A percentile compares a stretch with the other conserved stretches of the same genome.
Conservation (phyloP, 2,797 vertebrate genomes). For the Peromyscus eremicus region DNA sequence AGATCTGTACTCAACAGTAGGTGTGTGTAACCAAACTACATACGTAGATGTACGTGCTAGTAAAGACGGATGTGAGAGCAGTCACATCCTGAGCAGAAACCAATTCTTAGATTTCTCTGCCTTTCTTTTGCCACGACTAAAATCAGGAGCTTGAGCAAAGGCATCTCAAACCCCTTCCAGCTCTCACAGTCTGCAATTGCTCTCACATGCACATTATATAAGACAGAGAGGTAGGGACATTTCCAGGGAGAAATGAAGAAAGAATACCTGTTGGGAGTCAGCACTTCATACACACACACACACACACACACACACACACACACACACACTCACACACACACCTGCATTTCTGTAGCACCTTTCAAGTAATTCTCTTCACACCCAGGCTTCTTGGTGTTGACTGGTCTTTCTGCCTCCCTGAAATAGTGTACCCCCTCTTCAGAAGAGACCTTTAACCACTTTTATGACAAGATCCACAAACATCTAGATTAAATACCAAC, state of each 20-base stretch:
- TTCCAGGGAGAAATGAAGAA: background rate
- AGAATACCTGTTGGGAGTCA: background rate
- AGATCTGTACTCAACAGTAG: background rate
- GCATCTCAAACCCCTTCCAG: background rate
- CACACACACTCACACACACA: background rate
- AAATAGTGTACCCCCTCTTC: background rate
- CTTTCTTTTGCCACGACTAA: conserved; percentile 22
- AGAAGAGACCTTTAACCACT: background rate
- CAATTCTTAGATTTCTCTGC: background rate
- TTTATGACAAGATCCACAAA: background rate
- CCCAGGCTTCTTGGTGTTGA: background rate
- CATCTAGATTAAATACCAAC: background rate
- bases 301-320: background rate
- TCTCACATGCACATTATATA: background rate
- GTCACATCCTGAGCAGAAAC: background rate
- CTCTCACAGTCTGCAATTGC: background rate
- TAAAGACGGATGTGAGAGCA: background rate
- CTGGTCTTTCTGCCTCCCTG: background rate
- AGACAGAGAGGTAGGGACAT: background rate
- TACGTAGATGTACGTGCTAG: background rate
- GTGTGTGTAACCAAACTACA: background rate
- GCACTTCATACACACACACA: background rate
- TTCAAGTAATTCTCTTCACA: background rate
- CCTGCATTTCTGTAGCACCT: background rate
- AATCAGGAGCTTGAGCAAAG: conserved; percentile 12